Percentiles rank a stretch among this genome's conserved stretches.
phyloP scores from a whole-genome alignment of 2,113 vertebrate genomes.

The Lipotes vexillifer region DNA sequence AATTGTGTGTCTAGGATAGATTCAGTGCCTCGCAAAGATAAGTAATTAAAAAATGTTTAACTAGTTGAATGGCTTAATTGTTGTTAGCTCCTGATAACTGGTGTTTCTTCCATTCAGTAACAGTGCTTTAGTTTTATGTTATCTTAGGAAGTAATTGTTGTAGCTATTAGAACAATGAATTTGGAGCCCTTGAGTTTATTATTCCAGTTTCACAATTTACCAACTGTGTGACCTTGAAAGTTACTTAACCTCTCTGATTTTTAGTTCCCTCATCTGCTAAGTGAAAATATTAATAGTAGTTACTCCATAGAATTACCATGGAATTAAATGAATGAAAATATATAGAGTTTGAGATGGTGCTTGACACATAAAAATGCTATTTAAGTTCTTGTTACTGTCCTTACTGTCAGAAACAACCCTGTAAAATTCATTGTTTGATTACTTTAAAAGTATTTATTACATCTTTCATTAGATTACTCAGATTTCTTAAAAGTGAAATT shows the following conservation, averaged over 20 bases:
- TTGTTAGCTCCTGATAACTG: neutral
- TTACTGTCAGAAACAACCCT: neutral
- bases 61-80: neutral
- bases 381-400: neutral
- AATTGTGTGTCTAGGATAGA: neutral
- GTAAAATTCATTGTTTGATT: neutral
- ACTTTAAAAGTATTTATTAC: neutral
- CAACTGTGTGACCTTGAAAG: neutral
- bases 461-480: neutral
- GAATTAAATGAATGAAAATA: neutral
- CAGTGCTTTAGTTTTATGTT: neutral
- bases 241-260: neutral
- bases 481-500: neutral
- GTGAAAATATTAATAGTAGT: neutral
- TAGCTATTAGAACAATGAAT: neutral
- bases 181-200: neutral
- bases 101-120: neutral
- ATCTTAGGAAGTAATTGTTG: neutral
- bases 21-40: neutral
- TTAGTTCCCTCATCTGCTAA: neutral
- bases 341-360: neutral
- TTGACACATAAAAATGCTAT: neutral
- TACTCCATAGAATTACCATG: neutral
- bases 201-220: neutral
- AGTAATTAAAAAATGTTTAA: neutral